Conservation (phyloP, 2,113 vertebrate genomes). For the Sinocyclocheilus maitianheensis region DNA sequence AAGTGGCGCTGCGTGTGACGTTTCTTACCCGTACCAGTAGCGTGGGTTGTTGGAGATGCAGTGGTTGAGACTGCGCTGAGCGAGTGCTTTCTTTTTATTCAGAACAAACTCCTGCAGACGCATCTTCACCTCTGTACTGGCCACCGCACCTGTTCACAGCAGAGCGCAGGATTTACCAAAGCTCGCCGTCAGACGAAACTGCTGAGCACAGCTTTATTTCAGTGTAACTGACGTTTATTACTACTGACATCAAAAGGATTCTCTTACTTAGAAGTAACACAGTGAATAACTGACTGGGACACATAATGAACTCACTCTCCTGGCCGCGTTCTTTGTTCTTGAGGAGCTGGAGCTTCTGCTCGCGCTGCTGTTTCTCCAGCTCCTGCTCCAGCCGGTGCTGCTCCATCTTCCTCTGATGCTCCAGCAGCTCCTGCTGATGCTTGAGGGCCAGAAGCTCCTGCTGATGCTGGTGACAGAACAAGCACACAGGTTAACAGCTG, state of each 20-base stretch:
- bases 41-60: slow-evolving; percentile 89
- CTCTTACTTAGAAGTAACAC: not conserved
- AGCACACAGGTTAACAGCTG: not conserved
- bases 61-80: slow-evolving; percentile 93
- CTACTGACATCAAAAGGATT: not conserved
- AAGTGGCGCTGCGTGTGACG: too few relatives aligned
- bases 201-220: not conserved
- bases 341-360: slow-evolving; percentile 91
- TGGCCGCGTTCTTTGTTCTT: slow-evolving; percentile 97
- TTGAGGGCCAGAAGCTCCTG: slow-evolving; percentile 94
- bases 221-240: not conserved
- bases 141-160: slow-evolving; percentile 84
- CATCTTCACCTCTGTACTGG: slow-evolving; percentile 98
- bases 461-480: slow-evolving; percentile 81
- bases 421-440: slow-evolving; percentile 95
- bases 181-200: not conserved
- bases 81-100: slow-evolving; percentile 96
- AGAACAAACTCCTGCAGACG: slow-evolving; percentile 95
- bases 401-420: slow-evolving; percentile 94
- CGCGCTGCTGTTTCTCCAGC: slow-evolving; percentile 92
- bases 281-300: not conserved
- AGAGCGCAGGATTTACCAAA: not conserved
- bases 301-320: slow-evolving; percentile 83
- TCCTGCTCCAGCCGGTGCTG: slow-evolving; percentile 91
- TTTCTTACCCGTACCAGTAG: slow-evolving; percentile 92